Evolutionary conservation across 2,113 vertebrate genomes (phyloP).

Genomic region (Emberiza fucata): DNA sequence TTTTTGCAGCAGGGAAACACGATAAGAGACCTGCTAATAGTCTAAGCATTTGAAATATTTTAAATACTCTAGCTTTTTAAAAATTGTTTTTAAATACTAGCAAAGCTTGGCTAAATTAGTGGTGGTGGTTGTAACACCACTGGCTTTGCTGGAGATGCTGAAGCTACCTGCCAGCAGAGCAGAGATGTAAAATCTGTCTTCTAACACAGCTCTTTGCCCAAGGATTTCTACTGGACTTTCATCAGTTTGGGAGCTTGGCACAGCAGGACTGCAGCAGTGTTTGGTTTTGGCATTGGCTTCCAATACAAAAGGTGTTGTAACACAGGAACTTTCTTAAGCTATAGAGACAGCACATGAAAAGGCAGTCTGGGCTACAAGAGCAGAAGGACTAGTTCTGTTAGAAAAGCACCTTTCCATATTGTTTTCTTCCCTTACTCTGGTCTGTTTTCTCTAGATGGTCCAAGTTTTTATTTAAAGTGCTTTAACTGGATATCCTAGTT

Average conservation of each 20-base stretch:
- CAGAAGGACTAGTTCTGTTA: slow-evolving; percentile 36
- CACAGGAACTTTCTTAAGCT: neutral
- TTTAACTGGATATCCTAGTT: slow-evolving; percentile 75
- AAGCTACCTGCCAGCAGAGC: neutral
- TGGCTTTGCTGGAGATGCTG: neutral
- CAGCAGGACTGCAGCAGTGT: neutral
- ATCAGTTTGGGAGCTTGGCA: neutral
- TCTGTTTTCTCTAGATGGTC: slow-evolving; percentile 57
- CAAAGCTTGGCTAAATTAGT: neutral
- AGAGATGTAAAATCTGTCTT: neutral
- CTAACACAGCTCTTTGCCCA: neutral
- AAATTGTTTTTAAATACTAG: neutral
- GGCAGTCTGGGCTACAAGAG: neutral
- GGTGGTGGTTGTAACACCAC: neutral
- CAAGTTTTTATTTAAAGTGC: slow-evolving; percentile 64
- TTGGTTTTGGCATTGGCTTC: neutral
- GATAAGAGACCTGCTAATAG: neutral
- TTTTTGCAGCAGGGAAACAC: neutral
- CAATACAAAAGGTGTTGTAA: neutral
- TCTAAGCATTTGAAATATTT: neutral
- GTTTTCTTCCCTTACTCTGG: slow-evolving; percentile 37
- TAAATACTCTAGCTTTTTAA: neutral
- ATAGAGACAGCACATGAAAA: neutral
- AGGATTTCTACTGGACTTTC: neutral
- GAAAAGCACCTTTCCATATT: slow-evolving; percentile 42